Evolutionary conservation across 2,113 vertebrate genomes (phyloP), one percentile per base, ranked within the genome.

Genomic region (Nothocercus nigrocapillus): DNA sequence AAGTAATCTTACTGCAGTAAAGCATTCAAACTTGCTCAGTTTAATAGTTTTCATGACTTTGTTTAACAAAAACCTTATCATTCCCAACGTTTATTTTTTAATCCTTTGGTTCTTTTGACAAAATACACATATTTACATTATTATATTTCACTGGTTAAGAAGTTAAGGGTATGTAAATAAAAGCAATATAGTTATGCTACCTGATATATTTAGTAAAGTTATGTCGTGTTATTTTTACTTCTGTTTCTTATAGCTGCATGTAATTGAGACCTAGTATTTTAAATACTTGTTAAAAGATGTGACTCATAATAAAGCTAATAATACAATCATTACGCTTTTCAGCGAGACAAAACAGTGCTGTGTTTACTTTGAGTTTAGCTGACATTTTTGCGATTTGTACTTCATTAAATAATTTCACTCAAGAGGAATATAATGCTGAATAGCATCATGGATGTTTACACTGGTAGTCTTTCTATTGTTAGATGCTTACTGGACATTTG

Each of bases 201-300:
- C 11, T 64, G 7, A 28, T 34, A 25, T 38, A 82, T 73, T 74
- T 18, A 32, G 32, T 58, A 56, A 44, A n/a, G 3, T 38, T 82
- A 19, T 24, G 49, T 25, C 74, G 0, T 3, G 25, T 62, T 74
- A 11, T 40, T 56, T 77, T 84, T 81, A 32, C 64, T 25, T 0
- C 2, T 74, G 5, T 61, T 94, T 80, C 24, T 18, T 68, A 9
- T 32, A 54, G 0, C 2, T 54, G 3, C 2, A 38, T 45, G 8
- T n/a, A 68, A 47, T 1, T 1, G 7, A 7, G 7, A 22, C 5
- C 13, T 82, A 5, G 1, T 0, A 1, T 1, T 74, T 90, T 70
- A 81, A 86, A 74, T 27, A 45, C 2, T 30, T 59, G 7, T 63
- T 54, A 14, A 66, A 85, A 70, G 67, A 51, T 20, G 40, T 25